A percentile compares a stretch with the other conserved stretches of the same genome.
Evolutionary conservation across 2,888 invertebrate species (phyloP).

Genomic region (Apeira syringaria): DNA sequence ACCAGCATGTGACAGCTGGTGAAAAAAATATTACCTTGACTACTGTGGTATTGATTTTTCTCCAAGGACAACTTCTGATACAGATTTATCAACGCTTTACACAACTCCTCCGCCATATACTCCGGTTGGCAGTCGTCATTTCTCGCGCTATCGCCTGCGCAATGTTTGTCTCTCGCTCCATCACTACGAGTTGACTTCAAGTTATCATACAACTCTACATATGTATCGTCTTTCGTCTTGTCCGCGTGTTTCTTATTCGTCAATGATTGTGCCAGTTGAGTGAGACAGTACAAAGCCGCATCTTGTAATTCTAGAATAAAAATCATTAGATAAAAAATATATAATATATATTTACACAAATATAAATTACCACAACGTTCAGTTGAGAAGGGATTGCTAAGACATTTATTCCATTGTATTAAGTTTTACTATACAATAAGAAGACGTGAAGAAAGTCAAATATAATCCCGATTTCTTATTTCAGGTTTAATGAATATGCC

Average conservation of each 20-base stretch:
- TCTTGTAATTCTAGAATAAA: constrained; percentile 61
- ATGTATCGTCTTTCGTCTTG: constrained; percentile 45
- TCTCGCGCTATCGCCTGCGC: constrained; percentile 42
- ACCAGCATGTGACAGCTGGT: too few relatives aligned
- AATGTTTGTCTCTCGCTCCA: constrained; percentile 25
- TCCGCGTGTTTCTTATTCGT: constrained; percentile 46
- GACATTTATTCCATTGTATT: too few relatives aligned
- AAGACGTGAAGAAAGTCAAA: too few relatives aligned
- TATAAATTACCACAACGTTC: too few relatives aligned
- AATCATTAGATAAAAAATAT: too few relatives aligned
- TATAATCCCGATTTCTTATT: too few relatives aligned
- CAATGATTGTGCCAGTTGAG: constrained; percentile 56
- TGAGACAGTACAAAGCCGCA: constrained; percentile 58
- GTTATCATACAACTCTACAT: constrained; percentile 52
- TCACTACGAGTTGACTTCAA: constrained; percentile 47
- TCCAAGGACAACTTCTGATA: constrained; percentile 53
- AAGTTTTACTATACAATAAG: too few relatives aligned
- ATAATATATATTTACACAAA: too few relatives aligned
- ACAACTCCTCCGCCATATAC: constrained; percentile 61
- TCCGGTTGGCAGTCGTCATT: constrained; percentile 60
- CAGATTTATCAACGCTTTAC: constrained; percentile 53
- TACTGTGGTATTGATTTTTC: constrained; percentile 46
- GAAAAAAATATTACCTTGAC: constrained; percentile 58
- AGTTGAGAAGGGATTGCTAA: too few relatives aligned
- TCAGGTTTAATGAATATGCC: too few relatives aligned